Percentiles rank a stretch among this genome's conserved stretches.
These are phyloP conservation scores for Agonopterix heracliana DNA, from an alignment of 2,888 invertebrate genomes.

Conservation along the genomic window DNA sequence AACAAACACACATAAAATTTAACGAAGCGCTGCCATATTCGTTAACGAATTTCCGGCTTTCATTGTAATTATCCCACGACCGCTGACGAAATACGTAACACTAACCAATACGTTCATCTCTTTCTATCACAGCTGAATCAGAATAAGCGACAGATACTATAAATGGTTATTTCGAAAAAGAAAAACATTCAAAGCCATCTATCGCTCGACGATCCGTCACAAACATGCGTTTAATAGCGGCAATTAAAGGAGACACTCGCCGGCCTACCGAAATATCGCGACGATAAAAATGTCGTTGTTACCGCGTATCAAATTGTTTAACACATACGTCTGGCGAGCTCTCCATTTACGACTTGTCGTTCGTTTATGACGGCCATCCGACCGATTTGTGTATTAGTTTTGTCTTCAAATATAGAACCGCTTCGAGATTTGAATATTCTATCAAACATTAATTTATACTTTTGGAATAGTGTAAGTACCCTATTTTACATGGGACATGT, in stretches of 20 bases:
- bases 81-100: conserved; percentile 18
- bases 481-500: no score
- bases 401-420: conserved; percentile 37
- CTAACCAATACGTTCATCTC: conserved; percentile 27
- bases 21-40: conserved; percentile 69
- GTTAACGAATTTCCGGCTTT: conserved; percentile 71
- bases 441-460: no score
- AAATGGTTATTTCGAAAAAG: conserved; percentile 23
- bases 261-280: conserved; percentile 62
- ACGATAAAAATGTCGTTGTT: conserved; percentile 63
- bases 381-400: conserved; percentile 42
- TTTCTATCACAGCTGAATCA: conserved; percentile 22
- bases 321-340: conserved; percentile 48
- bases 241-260: conserved; percentile 63
- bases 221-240: conserved; percentile 61
- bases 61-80: conserved; percentile 53
- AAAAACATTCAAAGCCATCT: conserved; percentile 38
- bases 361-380: conserved; percentile 51
- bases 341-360: conserved; percentile 54
- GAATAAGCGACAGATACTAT: conserved; percentile 28
- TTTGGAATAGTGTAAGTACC: no score
- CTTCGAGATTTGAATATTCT: conserved; percentile 5
- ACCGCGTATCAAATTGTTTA: conserved; percentile 68
- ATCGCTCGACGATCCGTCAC: conserved; percentile 60
- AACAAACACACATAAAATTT: conserved; percentile 69